A percentile compares a stretch with the other conserved stretches of the same genome.
These are phyloP conservation scores for Liopterus haemorrhoidalis DNA, from an alignment of 2,888 invertebrate genomes.

Conservation along the genomic window DNA sequence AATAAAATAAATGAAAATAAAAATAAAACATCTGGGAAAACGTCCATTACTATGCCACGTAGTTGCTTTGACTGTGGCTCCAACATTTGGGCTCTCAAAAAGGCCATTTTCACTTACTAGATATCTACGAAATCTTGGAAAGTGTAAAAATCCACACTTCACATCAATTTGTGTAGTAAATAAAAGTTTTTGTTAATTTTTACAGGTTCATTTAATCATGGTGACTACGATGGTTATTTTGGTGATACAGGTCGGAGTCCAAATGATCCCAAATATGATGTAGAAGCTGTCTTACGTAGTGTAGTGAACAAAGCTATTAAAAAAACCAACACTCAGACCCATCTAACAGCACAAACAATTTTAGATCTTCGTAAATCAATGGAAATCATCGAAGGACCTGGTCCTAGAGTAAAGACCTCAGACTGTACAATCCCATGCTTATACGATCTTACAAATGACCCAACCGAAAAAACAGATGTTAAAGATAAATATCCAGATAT, in stretches of 20 bases:
- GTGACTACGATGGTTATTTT: conserved; percentile 13
- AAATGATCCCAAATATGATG: conserved; percentile 11
- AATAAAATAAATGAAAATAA: no score
- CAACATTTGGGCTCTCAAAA: no score
- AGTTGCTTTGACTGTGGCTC: no score
- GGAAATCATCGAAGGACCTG: conserved; percentile 4
- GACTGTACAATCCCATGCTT: conserved; percentile 17
- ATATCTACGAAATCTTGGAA: no score
- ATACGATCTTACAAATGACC: conserved; percentile 25
- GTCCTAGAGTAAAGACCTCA: conserved; percentile 1
- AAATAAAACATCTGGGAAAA: no score
- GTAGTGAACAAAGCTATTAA: conserved; percentile 16
- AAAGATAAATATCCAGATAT: conserved; percentile 16
- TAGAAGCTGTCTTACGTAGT: conserved; percentile 15
- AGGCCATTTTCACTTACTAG: no score
- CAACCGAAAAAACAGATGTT: conserved; percentile 26
- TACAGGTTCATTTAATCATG: background rate
- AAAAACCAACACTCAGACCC: background rate
- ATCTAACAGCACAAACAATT: conserved; percentile 3
- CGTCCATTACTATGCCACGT: no score
- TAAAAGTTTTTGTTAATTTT: conserved; percentile 3
- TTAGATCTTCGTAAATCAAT: background rate
- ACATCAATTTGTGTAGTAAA: no score
- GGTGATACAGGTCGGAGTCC: conserved; percentile 12
- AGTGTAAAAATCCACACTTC: no score